Base-by-base conservation (phyloP, 2,113 vertebrate genomes). In the Elachura formosa region DNA sequence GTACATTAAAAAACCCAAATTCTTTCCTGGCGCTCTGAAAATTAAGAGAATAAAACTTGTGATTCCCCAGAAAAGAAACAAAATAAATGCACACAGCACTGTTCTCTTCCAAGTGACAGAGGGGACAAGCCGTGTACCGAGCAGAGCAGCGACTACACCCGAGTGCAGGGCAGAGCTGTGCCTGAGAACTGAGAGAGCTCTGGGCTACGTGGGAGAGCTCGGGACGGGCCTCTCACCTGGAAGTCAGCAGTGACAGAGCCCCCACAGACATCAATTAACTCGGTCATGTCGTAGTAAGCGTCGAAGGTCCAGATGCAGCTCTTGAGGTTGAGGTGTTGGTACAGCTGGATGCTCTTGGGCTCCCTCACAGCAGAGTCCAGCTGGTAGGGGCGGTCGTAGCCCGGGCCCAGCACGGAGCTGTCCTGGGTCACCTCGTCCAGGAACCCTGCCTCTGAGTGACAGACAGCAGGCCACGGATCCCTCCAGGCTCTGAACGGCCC, bases 291-390 rank as follows among this genome's bases (percentile, higher is more conserved):
- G 0, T 99, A 99, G 64, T 98, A 99, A 2, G 99, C 99, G 11
- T 99, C 98, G 1, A 99, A 99, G 9, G 99, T 99, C 99, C 99
- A 99, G 94, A 99, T 99, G 91, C 99, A 99, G 98, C 98, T 99
- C 96, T 99, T 99, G 6, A 99, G 98, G 97, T 99, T 99, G 72
- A 99, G 98, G 96, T 99, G 99, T 73, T 99, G 99, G 93, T 99
- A 99, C 14, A 99, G 98, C 96, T 98, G 99, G 96, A 99, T 98
- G 31, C 98, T 99, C 94, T 98, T 99, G 4, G 98, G 93, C 95
- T 99, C 99, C 23, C 99, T 97, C 64, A 99, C 97, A 0, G 58
- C 76, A 10, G 98, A 97, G 95, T 99, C 98, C 78, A 99, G 99
- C 92, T 99, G 99, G 97, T 99, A 99, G 3, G 99, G 99, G 3